Percentiles rank a stretch among this genome's conserved stretches.
Conservation (phyloP, 92 coral and sea anemone genomes). For the Phenganax subtilis region DNA sequence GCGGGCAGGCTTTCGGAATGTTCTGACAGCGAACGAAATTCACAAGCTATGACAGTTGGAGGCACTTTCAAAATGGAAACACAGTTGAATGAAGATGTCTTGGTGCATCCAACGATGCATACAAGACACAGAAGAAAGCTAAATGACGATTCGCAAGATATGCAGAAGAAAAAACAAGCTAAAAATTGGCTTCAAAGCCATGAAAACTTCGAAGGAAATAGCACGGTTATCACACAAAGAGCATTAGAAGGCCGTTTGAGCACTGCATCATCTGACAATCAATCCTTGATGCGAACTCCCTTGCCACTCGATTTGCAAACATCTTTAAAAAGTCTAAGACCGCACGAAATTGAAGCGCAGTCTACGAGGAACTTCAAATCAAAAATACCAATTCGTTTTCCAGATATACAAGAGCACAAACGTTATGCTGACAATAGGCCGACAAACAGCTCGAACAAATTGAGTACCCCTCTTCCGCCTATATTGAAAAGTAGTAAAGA, state of each 20-base stretch:
- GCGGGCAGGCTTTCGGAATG: neutral
- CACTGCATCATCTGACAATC: neutral
- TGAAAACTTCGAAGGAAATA: neutral
- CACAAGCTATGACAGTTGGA: neutral
- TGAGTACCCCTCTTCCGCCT: constrained; percentile 2
- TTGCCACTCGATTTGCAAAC: neutral
- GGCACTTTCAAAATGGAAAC: neutral
- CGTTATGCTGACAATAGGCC: neutral
- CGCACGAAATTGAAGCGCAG: constrained; percentile 8
- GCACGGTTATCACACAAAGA: neutral
- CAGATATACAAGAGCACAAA: constrained; percentile 32
- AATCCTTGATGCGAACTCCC: neutral
- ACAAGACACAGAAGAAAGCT: constrained; percentile 26
- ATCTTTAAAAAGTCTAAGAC: neutral
- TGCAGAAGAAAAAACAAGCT: constrained; percentile 15
- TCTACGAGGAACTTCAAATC: constrained; percentile 7
- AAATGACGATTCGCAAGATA: constrained; percentile 15
- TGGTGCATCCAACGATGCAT: constrained; percentile 29
- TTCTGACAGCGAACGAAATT: neutral
- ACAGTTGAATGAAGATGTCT: neutral
- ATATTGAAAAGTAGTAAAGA: neutral
- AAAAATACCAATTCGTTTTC: constrained; percentile 33
- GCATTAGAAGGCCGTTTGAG: neutral
- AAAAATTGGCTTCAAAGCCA: neutral
- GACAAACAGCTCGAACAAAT: neutral